Percentiles rank a stretch among this genome's conserved stretches.
Evolutionary conservation across 2,113 vertebrate species (phyloP).

Genomic region (Elephas maximus): DNA sequence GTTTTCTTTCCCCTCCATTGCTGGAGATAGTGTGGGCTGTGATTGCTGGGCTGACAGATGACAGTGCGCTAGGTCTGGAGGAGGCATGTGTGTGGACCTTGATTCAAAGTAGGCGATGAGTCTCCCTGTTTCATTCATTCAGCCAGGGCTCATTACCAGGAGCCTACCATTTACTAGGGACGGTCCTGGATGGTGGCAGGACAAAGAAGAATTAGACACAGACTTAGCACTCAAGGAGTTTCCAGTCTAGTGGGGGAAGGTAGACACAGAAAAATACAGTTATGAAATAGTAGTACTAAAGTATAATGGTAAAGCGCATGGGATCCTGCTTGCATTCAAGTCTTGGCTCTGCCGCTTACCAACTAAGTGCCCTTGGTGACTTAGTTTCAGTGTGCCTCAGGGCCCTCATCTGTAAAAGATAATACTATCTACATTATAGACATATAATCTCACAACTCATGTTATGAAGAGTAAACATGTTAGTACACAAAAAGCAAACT

Average conservation of each 20-base stretch:
- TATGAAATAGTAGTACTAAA: background rate
- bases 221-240: background rate
- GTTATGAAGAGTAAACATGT: background rate
- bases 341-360: conserved; percentile 6
- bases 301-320: background rate
- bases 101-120: background rate
- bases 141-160: background rate
- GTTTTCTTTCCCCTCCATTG: background rate
- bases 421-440: background rate
- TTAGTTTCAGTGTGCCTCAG: background rate
- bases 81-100: background rate
- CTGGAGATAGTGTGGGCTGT: conserved; percentile 57
- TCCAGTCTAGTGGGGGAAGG: background rate
- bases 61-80: background rate
- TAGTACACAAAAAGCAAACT: background rate
- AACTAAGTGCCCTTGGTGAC: background rate
- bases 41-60: conserved; percentile 30
- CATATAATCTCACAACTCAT: background rate
- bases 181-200: background rate
- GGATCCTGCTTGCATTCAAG: background rate
- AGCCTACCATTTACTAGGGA: background rate
- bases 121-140: background rate
- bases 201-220: background rate
- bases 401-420: background rate
- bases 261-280: background rate